Evolutionary conservation across 2,113 vertebrate genomes (phyloP).

Genomic region (Tiliqua scincoides): DNA sequence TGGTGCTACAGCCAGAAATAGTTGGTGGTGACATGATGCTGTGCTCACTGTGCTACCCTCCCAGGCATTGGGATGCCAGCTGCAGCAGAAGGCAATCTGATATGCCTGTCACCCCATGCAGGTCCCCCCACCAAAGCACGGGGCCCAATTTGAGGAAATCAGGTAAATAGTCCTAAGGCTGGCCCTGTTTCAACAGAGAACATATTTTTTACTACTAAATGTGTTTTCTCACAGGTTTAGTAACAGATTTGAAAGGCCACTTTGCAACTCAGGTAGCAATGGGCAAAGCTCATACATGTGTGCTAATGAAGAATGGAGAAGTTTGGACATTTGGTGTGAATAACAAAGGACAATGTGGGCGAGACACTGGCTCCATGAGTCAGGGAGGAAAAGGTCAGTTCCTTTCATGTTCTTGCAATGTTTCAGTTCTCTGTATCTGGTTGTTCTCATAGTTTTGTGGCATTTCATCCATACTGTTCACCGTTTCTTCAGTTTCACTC

Average conservation of each 20-base stretch:
- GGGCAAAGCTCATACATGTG: slow-evolving; percentile 98
- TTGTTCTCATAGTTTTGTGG: neutral
- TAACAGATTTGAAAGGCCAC: slow-evolving; percentile 96
- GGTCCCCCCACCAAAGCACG: no score
- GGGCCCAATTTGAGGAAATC: no score
- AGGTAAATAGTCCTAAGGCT: no score
- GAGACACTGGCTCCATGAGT: slow-evolving; percentile 95
- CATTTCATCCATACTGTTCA: neutral
- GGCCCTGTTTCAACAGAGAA: no score
- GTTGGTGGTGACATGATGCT: no score
- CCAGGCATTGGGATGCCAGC: no score
- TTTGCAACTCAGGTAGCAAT: slow-evolving; percentile 97
- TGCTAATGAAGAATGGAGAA: slow-evolving; percentile 94
- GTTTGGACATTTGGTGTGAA: slow-evolving; percentile 99
- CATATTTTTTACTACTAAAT: slow-evolving; percentile 25
- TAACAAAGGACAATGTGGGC: slow-evolving; percentile 98
- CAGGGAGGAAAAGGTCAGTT: slow-evolving; percentile 93
- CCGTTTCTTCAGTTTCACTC: neutral
- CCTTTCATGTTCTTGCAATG: neutral
- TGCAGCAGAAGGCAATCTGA: no score
- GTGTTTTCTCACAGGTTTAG: slow-evolving; percentile 84
- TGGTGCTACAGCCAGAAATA: no score
- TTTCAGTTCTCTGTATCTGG: neutral
- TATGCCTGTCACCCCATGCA: no score
- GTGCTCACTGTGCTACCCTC: no score